phyloP scores from a whole-genome alignment of 2,113 vertebrate species.

The Morone chrysops region DNA sequence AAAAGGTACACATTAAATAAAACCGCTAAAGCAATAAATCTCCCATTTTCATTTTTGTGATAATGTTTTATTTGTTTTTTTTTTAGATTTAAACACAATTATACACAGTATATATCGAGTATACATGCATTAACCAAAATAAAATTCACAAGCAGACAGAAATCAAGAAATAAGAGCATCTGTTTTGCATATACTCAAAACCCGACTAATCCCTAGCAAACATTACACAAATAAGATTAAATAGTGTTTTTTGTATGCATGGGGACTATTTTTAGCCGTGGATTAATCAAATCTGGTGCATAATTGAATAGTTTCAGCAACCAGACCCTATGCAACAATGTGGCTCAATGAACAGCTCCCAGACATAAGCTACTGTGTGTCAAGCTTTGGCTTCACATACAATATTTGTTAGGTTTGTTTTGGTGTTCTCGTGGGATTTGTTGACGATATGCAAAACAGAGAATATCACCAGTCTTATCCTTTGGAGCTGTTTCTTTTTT shows the following conservation, averaged over 20 bases:
- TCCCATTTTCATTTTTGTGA: neutral
- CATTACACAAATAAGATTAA: neutral
- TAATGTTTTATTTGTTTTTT: neutral
- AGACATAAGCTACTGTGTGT: neutral
- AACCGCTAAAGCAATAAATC: neutral
- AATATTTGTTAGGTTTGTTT: neutral
- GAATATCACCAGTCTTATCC: neutral
- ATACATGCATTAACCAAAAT: neutral
- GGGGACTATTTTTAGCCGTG: neutral
- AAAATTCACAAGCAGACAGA: neutral
- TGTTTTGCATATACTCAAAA: neutral
- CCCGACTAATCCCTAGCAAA: neutral
- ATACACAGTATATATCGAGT: too few species aligned
- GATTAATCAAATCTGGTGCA: constrained; percentile 6
- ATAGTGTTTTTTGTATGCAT: neutral
- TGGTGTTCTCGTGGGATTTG: neutral
- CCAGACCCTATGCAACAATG: neutral
- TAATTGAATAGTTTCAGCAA: neutral
- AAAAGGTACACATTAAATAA: neutral
- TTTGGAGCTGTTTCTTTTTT: neutral
- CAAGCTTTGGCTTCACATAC: neutral
- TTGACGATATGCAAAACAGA: neutral
- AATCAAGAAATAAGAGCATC: neutral
- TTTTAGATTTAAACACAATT: neutral
- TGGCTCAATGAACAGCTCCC: neutral